phyloP scores from a whole-genome alignment of 2,888 invertebrate species.

The Protophormia terraenovae region DNA sequence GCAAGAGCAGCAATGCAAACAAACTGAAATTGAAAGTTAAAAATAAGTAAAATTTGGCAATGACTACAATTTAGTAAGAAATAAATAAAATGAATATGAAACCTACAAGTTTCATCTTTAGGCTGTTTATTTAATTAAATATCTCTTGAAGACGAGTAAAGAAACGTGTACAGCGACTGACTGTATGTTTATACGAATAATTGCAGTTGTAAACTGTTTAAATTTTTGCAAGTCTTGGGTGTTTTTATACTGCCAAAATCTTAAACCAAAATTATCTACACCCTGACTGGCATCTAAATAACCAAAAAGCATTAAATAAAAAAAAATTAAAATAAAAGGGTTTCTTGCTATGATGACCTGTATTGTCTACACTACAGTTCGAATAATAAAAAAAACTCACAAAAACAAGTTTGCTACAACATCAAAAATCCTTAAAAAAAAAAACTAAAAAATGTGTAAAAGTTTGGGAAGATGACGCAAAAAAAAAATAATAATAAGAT shows the following conservation, averaged over 20 bases:
- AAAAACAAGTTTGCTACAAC: slow-evolving; percentile 52
- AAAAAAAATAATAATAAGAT: background rate
- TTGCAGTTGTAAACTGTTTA: slow-evolving; percentile 59
- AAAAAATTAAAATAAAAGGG: slow-evolving; percentile 38
- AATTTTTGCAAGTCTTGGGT: slow-evolving; percentile 33
- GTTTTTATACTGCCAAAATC: slow-evolving; percentile 55
- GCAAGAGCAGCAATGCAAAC: slow-evolving; percentile 73
- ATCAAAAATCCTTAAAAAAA: slow-evolving; percentile 54
- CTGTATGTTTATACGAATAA: slow-evolving; percentile 40
- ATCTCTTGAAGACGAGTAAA: background rate
- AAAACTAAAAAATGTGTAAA: background rate
- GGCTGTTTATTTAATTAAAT: background rate
- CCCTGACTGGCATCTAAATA: slow-evolving; percentile 33
- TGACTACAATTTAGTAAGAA: background rate
- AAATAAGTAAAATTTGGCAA: slow-evolving; percentile 6
- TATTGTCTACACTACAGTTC: slow-evolving; percentile 18
- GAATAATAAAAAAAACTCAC: background rate
- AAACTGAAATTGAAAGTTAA: slow-evolving; percentile 71
- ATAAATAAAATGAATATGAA: background rate
- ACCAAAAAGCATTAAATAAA: background rate
- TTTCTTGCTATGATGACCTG: slow-evolving; percentile 53
- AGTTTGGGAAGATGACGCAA: slow-evolving; percentile 10
- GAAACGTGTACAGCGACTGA: background rate
- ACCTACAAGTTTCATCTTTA: slow-evolving; percentile 65
- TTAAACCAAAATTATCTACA: slow-evolving; percentile 13